Evolutionary conservation across 2,113 vertebrate genomes (phyloP).

Genomic region (Cephalopholis sonnerati): DNA sequence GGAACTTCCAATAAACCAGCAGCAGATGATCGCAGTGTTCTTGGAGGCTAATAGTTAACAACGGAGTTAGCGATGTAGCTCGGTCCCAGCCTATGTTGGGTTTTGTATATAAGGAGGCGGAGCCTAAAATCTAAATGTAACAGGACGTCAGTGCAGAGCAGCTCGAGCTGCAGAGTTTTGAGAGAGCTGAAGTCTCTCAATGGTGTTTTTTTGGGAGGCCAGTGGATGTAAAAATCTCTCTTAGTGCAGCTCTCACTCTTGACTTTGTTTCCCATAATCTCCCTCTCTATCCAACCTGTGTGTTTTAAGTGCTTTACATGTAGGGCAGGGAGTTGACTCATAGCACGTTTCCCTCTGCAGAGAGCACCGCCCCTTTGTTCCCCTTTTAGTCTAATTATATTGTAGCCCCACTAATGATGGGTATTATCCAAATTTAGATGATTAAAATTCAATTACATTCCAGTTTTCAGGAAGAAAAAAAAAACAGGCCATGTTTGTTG

Average conservation of each 20-base stretch:
- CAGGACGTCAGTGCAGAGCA: too few relatives aligned
- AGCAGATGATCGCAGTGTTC: too few relatives aligned
- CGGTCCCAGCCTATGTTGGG: too few relatives aligned
- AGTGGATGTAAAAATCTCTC: neutral
- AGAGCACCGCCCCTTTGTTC: conserved; percentile 12
- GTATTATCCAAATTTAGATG: conserved; percentile 52
- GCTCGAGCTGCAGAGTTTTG: too few relatives aligned
- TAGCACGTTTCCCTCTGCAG: conserved; percentile 15
- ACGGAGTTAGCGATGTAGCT: too few relatives aligned
- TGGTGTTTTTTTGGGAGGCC: too few relatives aligned
- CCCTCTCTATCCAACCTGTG: neutral
- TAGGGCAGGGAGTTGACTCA: conserved; percentile 2
- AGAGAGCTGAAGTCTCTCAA: too few relatives aligned
- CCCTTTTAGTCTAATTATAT: conserved; percentile 47
- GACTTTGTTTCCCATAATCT: neutral
- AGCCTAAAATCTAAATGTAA: too few relatives aligned
- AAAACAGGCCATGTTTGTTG: conserved; percentile 30
- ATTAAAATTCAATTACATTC: conserved; percentile 63
- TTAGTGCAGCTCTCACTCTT: neutral
- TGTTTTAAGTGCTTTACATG: conserved; percentile 31
- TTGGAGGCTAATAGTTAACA: too few relatives aligned
- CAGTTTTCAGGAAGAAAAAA: conserved; percentile 13
- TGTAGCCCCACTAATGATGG: conserved; percentile 56
- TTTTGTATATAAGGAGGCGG: too few relatives aligned
- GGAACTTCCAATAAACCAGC: too few relatives aligned